Percentiles rank a stretch among this genome's conserved stretches.
Conservation (phyloP, 2,888 invertebrate genomes). For the Poecilus cupreus region DNA sequence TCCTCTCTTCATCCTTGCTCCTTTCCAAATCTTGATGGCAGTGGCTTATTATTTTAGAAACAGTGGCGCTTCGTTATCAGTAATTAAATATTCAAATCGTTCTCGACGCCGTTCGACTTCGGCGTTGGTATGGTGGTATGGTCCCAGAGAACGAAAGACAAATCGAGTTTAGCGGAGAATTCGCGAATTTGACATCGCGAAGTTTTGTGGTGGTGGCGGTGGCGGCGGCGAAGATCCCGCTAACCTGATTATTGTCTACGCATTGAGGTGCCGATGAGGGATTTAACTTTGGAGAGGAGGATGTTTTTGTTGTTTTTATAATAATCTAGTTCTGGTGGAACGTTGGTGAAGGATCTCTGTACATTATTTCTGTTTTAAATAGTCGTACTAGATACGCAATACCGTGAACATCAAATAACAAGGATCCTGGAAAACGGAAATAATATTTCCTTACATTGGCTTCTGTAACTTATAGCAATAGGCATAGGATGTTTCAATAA, state of each 20-base stretch:
- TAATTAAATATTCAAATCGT: slow-evolving; percentile 8
- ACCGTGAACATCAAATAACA: too few relatives aligned
- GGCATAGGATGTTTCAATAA: too few relatives aligned
- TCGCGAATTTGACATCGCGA: neutral
- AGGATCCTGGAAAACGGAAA: too few relatives aligned
- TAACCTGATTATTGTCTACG: neutral
- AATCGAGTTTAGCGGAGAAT: neutral
- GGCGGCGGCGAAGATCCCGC: neutral
- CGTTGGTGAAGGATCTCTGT: too few relatives aligned
- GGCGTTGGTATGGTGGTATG: too few relatives aligned
- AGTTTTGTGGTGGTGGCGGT: neutral
- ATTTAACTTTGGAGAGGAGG: neutral
- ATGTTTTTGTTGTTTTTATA: neutral
- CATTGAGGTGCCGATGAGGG: neutral
- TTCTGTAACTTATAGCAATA: too few relatives aligned
- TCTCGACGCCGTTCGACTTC: too few relatives aligned
- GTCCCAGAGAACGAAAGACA: neutral
- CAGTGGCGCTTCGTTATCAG: slow-evolving; percentile 3
- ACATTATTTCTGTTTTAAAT: too few relatives aligned
- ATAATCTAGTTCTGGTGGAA: neutral
- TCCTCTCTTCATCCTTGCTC: neutral
- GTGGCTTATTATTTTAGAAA: neutral
- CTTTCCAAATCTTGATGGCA: neutral
- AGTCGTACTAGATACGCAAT: too few relatives aligned
- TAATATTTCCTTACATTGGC: too few relatives aligned